Percentiles rank a stretch among this genome's conserved stretches.
Conservation (phyloP, 2,113 vertebrate species). For the Colaptes auratus region DNA sequence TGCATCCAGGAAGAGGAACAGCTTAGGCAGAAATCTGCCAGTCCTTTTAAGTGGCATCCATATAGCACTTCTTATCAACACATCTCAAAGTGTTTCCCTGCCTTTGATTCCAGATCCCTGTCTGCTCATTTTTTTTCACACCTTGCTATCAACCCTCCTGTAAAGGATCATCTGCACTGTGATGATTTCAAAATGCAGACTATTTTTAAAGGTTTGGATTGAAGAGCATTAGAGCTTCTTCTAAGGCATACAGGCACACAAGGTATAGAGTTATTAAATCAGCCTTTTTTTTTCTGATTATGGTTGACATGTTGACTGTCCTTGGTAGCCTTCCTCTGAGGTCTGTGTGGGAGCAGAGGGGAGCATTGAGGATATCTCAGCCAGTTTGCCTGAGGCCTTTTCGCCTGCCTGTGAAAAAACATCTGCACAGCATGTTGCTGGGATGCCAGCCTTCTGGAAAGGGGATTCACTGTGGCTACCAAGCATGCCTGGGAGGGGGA, state of each 20-base stretch:
- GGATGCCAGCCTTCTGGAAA: neutral
- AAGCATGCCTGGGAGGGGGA: accelerated
- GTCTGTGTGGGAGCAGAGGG: neutral
- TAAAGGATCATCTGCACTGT: neutral
- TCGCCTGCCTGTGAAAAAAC: neutral
- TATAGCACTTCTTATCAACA: conserved; percentile 24
- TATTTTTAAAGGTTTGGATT: conserved; percentile 19
- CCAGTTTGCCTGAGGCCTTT: accelerated
- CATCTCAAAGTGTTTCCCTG: neutral
- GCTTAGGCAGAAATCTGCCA: conserved; percentile 48
- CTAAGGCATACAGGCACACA: neutral
- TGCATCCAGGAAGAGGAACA: conserved; percentile 25
- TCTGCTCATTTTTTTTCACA: conserved; percentile 24
- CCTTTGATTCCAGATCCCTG: conserved; percentile 43
- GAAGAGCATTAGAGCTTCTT: neutral
- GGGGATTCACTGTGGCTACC: neutral
- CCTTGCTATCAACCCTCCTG: neutral
- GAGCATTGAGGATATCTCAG: neutral
- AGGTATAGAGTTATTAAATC: neutral
- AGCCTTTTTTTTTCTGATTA: neutral
- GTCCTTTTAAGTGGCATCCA: neutral
- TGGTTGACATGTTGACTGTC: neutral
- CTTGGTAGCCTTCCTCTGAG: neutral
- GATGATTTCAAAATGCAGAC: conserved; percentile 8
- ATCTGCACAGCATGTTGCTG: accelerated